A percentile compares a stretch with the other conserved stretches of the same genome.
These are phyloP conservation scores for Calliphora vicina DNA, from an alignment of 1,140 invertebrate species.

Conservation along the genomic window DNA sequence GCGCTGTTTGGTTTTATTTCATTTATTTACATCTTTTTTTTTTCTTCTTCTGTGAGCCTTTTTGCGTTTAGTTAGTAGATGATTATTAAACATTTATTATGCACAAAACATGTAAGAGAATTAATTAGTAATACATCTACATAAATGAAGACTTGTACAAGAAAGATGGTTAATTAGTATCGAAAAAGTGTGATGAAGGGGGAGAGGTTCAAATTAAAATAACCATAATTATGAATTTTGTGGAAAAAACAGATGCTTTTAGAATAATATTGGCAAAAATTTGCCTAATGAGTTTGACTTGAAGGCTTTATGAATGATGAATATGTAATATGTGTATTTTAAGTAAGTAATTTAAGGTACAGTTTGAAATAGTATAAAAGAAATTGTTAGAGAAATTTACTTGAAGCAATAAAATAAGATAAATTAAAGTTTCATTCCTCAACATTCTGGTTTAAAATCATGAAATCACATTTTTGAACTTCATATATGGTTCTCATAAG, in stretches of 20 bases:
- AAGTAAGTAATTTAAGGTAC: too few species aligned
- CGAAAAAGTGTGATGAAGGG: not conserved
- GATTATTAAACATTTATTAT: constrained; percentile 2
- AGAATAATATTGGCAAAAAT: not conserved
- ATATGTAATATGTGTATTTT: too few species aligned
- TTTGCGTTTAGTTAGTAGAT: not conserved
- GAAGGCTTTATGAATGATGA: too few species aligned
- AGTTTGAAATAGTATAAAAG: too few species aligned
- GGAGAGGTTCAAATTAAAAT: not conserved
- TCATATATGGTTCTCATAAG: too few species aligned
- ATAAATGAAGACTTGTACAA: not conserved
- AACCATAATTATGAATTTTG: not conserved
- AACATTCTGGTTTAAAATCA: too few species aligned
- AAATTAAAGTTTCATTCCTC: too few species aligned
- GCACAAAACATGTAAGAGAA: not conserved
- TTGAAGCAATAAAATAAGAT: too few species aligned
- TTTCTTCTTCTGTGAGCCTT: not conserved
- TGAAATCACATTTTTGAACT: too few species aligned
- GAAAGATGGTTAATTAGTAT: not conserved
- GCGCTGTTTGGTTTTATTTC: not conserved
- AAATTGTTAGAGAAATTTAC: too few species aligned
- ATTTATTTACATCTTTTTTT: not conserved
- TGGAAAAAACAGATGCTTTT: not conserved
- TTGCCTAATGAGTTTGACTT: too few species aligned
- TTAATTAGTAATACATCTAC: not conserved